Conservation (phyloP, 2,888 invertebrate genomes). For the Gastrophysa polygoni region DNA sequence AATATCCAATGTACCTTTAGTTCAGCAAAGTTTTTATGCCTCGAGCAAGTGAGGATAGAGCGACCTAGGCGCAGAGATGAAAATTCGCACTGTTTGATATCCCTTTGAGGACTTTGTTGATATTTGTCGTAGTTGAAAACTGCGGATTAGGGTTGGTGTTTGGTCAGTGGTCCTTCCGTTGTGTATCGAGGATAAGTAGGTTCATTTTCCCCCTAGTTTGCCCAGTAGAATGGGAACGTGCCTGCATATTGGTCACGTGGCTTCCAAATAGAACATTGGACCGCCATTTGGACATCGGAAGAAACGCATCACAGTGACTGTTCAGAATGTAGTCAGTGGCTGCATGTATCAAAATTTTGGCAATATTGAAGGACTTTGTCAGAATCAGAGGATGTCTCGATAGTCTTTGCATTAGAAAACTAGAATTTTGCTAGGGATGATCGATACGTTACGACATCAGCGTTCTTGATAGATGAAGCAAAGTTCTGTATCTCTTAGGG, state of each 20-base stretch:
- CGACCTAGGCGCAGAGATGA: not conserved
- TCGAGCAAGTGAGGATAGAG: not conserved
- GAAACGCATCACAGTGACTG: too few species aligned
- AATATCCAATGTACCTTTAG: too few species aligned
- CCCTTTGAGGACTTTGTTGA: not conserved
- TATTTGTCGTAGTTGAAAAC: not conserved
- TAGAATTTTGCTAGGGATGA: too few species aligned
- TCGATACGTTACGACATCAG: too few species aligned
- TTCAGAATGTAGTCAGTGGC: too few species aligned
- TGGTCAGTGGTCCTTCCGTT: not conserved
- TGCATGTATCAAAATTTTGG: too few species aligned
- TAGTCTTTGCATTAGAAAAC: too few species aligned
- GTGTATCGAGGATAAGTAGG: not conserved
- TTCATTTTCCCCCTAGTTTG: not conserved
- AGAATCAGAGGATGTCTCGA: too few species aligned
- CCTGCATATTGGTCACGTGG: not conserved
- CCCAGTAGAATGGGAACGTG: not conserved
- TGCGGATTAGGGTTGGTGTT: not conserved
- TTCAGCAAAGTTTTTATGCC: not conserved
- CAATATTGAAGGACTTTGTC: too few species aligned
- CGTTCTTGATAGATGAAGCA: too few species aligned
- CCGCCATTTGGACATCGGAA: too few species aligned
- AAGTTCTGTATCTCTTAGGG: too few species aligned
- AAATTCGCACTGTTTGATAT: not conserved
- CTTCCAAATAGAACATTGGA: not conserved